Percentiles rank a stretch among this genome's conserved stretches.
phyloP scores from a whole-genome alignment of 2,113 vertebrate species.

The Cisticola juncidis region DNA sequence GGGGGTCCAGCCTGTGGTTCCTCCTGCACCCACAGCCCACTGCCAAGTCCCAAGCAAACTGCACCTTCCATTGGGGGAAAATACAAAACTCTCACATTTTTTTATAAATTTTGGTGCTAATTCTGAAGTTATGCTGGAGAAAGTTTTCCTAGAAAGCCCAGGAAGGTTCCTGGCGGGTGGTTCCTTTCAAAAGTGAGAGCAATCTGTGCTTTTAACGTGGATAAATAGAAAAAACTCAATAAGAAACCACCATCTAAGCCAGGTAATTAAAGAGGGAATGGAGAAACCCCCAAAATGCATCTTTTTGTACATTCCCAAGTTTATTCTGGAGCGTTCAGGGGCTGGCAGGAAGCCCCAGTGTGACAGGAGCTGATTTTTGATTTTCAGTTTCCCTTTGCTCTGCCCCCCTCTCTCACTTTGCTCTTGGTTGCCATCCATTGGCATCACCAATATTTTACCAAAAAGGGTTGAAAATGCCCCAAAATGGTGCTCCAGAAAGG shows the following conservation, averaged over 20 bases:
- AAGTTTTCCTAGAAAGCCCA: conserved; percentile 1
- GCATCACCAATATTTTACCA: not conserved
- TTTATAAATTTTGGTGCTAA: not conserved
- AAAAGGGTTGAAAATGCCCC: not conserved
- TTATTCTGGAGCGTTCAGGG: not conserved
- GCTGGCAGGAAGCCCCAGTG: not conserved
- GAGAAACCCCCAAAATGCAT: not conserved
- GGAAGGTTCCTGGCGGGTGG: fast-evolving
- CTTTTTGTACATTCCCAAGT: not conserved
- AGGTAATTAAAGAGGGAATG: not conserved
- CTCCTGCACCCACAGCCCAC: not conserved
- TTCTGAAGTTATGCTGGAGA: not conserved
- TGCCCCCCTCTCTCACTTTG: not conserved
- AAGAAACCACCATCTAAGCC: not conserved
- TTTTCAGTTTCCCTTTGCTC: not conserved
- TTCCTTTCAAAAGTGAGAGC: not conserved
- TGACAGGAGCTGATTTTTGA: not conserved
- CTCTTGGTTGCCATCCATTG: not conserved
- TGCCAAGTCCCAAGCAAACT: not conserved
- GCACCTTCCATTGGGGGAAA: not conserved
- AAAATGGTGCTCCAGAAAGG: not conserved
- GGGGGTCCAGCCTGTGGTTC: not conserved
- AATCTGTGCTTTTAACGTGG: not conserved
- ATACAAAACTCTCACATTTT: not conserved
- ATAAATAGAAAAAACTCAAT: not conserved